Base-by-base conservation (phyloP, 2,797 vertebrate genomes). In the Darevskia nairensis region DNA sequence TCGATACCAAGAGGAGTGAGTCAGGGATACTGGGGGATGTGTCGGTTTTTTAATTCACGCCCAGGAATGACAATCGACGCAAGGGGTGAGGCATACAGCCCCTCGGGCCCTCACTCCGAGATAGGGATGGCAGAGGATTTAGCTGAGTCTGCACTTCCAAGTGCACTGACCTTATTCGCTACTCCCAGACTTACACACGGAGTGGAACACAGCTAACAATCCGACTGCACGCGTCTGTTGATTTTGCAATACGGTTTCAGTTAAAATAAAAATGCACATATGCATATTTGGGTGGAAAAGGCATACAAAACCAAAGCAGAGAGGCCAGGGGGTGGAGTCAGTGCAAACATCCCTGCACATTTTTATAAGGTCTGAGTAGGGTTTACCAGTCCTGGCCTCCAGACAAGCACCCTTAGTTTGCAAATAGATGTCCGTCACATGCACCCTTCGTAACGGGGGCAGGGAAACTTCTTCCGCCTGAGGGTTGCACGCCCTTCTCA, bases 1-100 rank as follows among this genome's bases (percentile, higher is more conserved):
- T 88, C 92, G 90, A 87, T 83, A 92, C 88, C 39, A 72, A 27
- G 61, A 41, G 89, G 10, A 83, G 83, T 44, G 0, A 2, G 27
- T 15, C 50, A 55, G 50, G 0, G 0, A 3, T 85, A 82, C 0
- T 0, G 83, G 80, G 23, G 84, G 93, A 84, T 0, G 8, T 55
- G 83, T 90, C 86, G 29, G 44, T 86, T 92, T 75, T 55, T 68
- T 55, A 0, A 0, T 82, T 91, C 90, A 72, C 89, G 94, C 93
- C 88, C 39, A 29, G 82, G 32, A 44, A 35, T 61, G 66, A 79
- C 46, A 72, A 59, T 27, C 15, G 27, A 8, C 23, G 7, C 21
- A 10, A 71, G 50, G n/a, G 32, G 23, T 35, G 61, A 55, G 29
- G 19, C 46, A 13, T 32, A 35, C 25, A n/a, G 27, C 17, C 21